Conservation (phyloP, 2,888 invertebrate species). For the Himalopsyche kuldschensis region DNA sequence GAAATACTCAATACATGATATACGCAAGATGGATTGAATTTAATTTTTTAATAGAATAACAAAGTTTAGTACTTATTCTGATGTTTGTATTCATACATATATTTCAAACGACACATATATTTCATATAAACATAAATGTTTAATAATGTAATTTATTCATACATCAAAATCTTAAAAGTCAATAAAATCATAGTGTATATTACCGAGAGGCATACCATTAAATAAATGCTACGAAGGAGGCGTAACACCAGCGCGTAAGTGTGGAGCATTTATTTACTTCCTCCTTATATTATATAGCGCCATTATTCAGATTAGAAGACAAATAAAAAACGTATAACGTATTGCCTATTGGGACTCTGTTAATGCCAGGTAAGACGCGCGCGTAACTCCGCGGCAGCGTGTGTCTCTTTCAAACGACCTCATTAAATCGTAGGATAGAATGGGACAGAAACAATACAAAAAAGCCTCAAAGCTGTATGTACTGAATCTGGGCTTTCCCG, state of each 20-base stretch:
- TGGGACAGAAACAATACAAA: slow-evolving; percentile 1
- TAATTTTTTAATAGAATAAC: too few species aligned
- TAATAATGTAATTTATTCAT: neutral
- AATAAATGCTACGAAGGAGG: neutral
- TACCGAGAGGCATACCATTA: neutral
- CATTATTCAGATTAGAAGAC: slow-evolving; percentile 1
- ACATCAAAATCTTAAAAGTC: slow-evolving; percentile 2
- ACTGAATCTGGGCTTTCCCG: neutral
- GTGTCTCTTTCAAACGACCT: slow-evolving; percentile 13
- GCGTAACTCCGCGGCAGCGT: slow-evolving; percentile 38
- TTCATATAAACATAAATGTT: neutral
- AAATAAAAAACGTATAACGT: slow-evolving; percentile 9
- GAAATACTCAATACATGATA: neutral
- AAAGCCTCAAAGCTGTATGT: neutral
- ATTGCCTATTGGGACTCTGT: slow-evolving; percentile 6
- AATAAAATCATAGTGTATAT: neutral
- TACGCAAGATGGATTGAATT: too few species aligned
- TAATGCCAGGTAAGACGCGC: neutral
- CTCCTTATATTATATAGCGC: neutral
- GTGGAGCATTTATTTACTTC: neutral
- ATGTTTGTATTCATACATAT: too few species aligned
- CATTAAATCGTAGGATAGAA: slow-evolving; percentile 14
- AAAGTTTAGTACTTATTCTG: too few species aligned
- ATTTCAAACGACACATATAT: too few species aligned
- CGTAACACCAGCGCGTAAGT: neutral